A percentile compares a stretch with the other conserved stretches of the same genome.
These are phyloP conservation scores for Neosilurus mollespiculum DNA, from an alignment of 2,797 vertebrate genomes.

Conservation along the genomic window DNA sequence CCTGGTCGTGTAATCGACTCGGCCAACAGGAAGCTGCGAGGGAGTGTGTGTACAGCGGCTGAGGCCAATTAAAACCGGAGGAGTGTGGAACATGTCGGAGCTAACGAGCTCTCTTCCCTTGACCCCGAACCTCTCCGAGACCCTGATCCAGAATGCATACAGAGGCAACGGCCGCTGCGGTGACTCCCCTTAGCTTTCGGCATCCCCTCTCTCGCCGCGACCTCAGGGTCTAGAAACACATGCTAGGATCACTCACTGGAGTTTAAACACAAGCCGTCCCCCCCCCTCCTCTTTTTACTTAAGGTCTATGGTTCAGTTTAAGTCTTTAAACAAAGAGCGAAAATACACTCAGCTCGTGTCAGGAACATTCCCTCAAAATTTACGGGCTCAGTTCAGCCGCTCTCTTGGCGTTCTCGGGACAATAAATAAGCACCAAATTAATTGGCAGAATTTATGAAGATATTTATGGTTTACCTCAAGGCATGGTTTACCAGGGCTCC, in stretches of 20 bases:
- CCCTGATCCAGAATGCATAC: conserved; percentile 66
- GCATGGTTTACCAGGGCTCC: conserved; percentile 23
- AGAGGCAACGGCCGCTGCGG: conserved; percentile 58
- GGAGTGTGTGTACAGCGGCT: conserved; percentile 49
- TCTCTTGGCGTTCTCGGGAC: conserved; percentile 59
- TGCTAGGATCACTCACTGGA: conserved; percentile 58
- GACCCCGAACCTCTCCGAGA: conserved; percentile 73
- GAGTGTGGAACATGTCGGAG: conserved; percentile 59
- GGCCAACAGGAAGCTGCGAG: conserved; percentile 66
- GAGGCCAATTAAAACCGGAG: conserved; percentile 59
- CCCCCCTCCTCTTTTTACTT: conserved; percentile 38
- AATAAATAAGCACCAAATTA: conserved; percentile 67
- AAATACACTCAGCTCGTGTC: conserved; percentile 37
- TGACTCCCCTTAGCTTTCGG: conserved; percentile 46
- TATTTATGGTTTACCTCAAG: conserved; percentile 59
- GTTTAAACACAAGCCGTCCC: conserved; percentile 62
- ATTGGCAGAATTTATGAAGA: conserved; percentile 65
- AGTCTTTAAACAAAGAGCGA: conserved; percentile 26
- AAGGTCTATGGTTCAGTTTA: conserved; percentile 12
- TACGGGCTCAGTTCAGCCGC: conserved; percentile 58
- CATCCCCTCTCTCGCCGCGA: conserved; percentile 61
- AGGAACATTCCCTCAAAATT: conserved; percentile 30
- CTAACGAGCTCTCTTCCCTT: conserved; percentile 74
- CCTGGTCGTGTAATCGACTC: conserved; percentile 58
- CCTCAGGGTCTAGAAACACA: conserved; percentile 74